Base-by-base conservation (phyloP, 2,888 invertebrate genomes). In the Cryptophagus acutangulus region DNA sequence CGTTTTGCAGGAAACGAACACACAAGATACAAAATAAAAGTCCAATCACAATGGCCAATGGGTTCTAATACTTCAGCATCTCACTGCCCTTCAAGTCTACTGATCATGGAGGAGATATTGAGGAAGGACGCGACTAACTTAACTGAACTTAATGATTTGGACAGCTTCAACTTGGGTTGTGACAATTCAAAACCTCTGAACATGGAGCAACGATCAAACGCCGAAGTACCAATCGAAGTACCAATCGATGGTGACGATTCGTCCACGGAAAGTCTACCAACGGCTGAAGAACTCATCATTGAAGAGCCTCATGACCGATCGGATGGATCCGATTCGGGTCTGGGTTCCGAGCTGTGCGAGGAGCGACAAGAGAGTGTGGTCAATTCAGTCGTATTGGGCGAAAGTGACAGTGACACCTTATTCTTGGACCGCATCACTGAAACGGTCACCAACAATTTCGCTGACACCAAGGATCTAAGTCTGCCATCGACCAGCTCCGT, bases 311-410 rank as follows among this genome's bases (percentile, higher is more conserved):
- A 79, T 58, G 79, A 79, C 46, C 75, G 62, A 39, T 87, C 86
- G 28, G 87, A 88, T 61, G 86, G 87, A 5, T 88, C 88, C 37
- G 89, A 89, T 67, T 89, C 87, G 0, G 89, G 89, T 0, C 67
- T 89, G 17, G 88, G 88, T 3, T 82, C 82, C 20, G 89, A 89
- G 69, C 75, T 81, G 38, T 72, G 74, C 39, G 82, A 83, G 46
- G 82, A 82, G 55, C 64, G 71, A 20, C 67, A 65, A 2, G 65
- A 63, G 40, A 54, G 43, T 3, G 55, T 55, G 17, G 41, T 59
- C 2, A 45, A 46, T 17, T 40, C 51, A 16, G 46, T 52, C 6
- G 52, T 52, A 36, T 51, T 62, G 12, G 58, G 51, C 16, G 68
- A 65, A 51, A 75, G 74, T 49, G 74, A 75, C 48, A 72, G 71